These are phyloP conservation scores for Malacoctenus gilli DNA, from an alignment of 2,797 vertebrate genomes.

Conservation along the genomic window DNA sequence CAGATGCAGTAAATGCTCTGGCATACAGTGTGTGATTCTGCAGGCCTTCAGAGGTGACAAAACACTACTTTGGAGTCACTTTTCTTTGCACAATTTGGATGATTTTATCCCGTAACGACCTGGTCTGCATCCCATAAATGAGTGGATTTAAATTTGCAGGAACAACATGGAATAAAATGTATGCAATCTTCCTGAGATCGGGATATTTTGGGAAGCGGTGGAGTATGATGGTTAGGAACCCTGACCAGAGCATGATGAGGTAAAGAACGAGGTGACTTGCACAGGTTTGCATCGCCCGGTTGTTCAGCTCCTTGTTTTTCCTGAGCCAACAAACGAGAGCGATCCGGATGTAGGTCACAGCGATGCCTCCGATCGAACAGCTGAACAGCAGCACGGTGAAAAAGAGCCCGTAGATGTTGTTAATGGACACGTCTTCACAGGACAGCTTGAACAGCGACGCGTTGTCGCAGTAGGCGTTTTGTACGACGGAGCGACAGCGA, in stretches of 20 bases:
- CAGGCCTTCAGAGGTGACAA: not conserved
- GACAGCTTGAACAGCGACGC: slow-evolving; percentile 75
- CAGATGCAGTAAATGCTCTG: too few species aligned
- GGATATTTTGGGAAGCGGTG: slow-evolving; percentile 68
- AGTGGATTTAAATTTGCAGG: slow-evolving; percentile 73
- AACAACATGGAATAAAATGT: slow-evolving; percentile 67
- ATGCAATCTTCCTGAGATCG: slow-evolving; percentile 65
- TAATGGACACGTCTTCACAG: slow-evolving; percentile 68
- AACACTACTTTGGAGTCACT: slow-evolving; percentile 21
- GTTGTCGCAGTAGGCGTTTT: slow-evolving; percentile 73
- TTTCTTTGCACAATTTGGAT: slow-evolving; percentile 52
- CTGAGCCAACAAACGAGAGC: slow-evolving; percentile 66
- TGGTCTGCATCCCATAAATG: slow-evolving; percentile 72
- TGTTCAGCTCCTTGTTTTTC: slow-evolving; percentile 73
- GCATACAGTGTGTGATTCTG: too few species aligned
- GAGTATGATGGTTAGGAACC: slow-evolving; percentile 70
- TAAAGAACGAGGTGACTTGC: slow-evolving; percentile 72
- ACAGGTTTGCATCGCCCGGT: slow-evolving; percentile 69
- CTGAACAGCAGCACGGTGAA: slow-evolving; percentile 69
- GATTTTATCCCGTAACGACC: slow-evolving; percentile 62
- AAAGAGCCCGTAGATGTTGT: slow-evolving; percentile 74
- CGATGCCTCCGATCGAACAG: slow-evolving; percentile 67
- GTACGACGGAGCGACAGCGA: slow-evolving; percentile 60
- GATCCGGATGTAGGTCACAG: slow-evolving; percentile 69
- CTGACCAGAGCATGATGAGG: slow-evolving; percentile 70